Conservation (phyloP, 2,797 vertebrate genomes). For the Lithobates pipiens region DNA sequence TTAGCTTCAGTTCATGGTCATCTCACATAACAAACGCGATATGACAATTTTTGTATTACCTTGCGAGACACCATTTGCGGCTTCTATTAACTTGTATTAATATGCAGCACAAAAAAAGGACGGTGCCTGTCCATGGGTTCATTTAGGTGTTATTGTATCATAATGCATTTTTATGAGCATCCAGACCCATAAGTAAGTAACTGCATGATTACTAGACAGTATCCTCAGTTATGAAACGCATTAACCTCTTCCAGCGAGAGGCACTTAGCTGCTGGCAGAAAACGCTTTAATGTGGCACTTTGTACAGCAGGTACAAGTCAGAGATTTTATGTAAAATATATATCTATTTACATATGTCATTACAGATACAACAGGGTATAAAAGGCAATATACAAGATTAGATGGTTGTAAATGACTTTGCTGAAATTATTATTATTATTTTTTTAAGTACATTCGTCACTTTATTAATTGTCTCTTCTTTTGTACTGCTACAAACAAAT, state of each 20-base stretch:
- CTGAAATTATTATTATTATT: too few relatives aligned
- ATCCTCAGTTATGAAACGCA: slow-evolving; percentile 38
- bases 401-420: neutral
- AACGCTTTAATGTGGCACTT: slow-evolving; percentile 6
- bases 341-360: neutral
- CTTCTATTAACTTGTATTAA: slow-evolving; percentile 61
- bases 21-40: slow-evolving; percentile 60
- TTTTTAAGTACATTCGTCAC: too few relatives aligned
- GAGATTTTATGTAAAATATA: neutral
- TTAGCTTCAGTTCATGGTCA: slow-evolving; percentile 56
- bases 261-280: slow-evolving; percentile 40
- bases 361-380: neutral
- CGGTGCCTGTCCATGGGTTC: slow-evolving; percentile 31
- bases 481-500: too few relatives aligned
- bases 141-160: slow-evolving; percentile 54
- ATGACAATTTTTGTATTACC: slow-evolving; percentile 60
- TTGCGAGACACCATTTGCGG: slow-evolving; percentile 46
- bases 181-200: slow-evolving; percentile 29
- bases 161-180: slow-evolving; percentile 37
- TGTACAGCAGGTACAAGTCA: slow-evolving; percentile 18
- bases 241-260: slow-evolving; percentile 51
- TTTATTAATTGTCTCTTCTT: too few relatives aligned
- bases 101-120: slow-evolving; percentile 46
- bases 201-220: slow-evolving; percentile 44
- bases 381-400: neutral